A percentile compares a stretch with the other conserved stretches of the same genome.
phyloP scores from a whole-genome alignment of 2,797 vertebrate genomes.

The Urocyon cinereoargenteus region DNA sequence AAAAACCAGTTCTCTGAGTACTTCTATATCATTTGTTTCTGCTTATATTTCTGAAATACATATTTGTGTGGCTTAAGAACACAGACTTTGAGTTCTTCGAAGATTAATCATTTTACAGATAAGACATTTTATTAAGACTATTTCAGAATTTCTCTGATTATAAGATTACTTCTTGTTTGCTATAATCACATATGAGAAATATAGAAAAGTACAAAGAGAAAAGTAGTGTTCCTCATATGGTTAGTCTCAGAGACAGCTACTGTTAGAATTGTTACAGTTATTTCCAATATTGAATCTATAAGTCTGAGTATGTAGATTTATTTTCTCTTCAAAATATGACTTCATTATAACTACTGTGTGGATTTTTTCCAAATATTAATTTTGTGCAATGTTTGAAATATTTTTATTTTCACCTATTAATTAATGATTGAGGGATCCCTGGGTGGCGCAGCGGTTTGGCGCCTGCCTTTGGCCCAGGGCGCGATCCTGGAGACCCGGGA shows the following conservation, averaged over 20 bases:
- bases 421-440: neutral
- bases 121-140: neutral
- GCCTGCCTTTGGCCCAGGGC: too few species aligned
- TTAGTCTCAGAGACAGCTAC: neutral
- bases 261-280: neutral
- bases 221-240: neutral
- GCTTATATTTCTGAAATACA: neutral
- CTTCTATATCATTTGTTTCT: neutral
- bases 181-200: neutral
- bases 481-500: too few species aligned
- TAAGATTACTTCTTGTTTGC: neutral
- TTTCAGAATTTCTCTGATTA: neutral
- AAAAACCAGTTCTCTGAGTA: neutral
- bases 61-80: neutral
- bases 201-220: neutral
- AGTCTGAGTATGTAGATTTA: neutral
- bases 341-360: neutral
- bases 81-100: neutral
- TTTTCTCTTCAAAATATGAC: neutral
- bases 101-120: neutral
- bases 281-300: neutral
- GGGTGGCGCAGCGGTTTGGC: too few species aligned
- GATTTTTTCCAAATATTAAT: neutral
- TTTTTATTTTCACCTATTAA: constrained; percentile 2
- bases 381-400: neutral